Evolutionary conservation across 2,797 vertebrate genomes (phyloP).

Genomic region (Sebastolobus alascanus): DNA sequence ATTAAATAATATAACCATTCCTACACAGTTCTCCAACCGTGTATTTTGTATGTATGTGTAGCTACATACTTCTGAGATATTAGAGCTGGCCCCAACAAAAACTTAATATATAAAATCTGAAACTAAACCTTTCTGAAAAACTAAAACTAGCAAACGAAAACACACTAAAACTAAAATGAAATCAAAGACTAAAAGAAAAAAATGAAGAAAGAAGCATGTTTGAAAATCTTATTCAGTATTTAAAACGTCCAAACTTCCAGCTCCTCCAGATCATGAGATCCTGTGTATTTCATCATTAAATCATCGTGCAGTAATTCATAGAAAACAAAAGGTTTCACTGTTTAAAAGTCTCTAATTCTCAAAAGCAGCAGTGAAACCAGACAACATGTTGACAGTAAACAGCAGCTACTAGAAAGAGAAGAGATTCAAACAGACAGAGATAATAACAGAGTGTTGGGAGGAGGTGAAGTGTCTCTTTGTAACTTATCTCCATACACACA

Average conservation of each 20-base stretch:
- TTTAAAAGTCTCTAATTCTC: neutral
- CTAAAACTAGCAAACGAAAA: no score
- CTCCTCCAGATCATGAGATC: neutral
- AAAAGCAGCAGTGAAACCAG: neutral
- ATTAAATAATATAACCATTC: no score
- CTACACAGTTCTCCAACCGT: no score
- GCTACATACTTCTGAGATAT: no score
- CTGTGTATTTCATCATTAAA: neutral
- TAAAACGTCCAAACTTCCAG: neutral
- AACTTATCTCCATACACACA: slow-evolving; percentile 6
- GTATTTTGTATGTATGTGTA: no score
- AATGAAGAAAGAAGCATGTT: no score
- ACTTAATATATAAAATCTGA: no score
- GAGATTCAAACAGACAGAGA: neutral
- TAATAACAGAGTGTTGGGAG: slow-evolving; percentile 30
- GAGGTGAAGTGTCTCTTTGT: slow-evolving; percentile 13
- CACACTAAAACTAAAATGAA: no score
- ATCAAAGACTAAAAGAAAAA: no score
- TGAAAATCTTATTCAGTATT: neutral
- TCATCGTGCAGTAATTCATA: neutral
- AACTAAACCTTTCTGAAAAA: no score
- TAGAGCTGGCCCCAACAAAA: no score
- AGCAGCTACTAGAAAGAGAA: slow-evolving; percentile 10
- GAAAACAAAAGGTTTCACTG: neutral
- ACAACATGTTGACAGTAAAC: slow-evolving; percentile 36